Evolutionary conservation across 2,888 invertebrate species (phyloP), one percentile per base, ranked within the genome.

Genomic region (Drosophila lutescens): DNA sequence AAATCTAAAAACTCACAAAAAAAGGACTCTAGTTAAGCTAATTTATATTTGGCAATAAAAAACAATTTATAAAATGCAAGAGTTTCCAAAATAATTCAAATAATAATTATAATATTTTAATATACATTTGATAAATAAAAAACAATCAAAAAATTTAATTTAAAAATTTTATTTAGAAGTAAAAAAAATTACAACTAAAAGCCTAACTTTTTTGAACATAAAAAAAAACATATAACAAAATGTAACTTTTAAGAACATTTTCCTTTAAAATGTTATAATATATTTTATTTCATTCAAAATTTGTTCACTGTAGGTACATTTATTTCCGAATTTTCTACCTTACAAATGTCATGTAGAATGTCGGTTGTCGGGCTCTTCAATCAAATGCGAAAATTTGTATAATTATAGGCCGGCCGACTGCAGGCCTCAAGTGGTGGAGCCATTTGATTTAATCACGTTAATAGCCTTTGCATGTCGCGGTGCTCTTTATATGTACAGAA

Each of bases 401-500:
- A 87, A 89, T 89, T 89, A 81, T 72, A 77, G 74, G 67, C 59
- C 57, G 74, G n/a, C 49, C 69, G 58, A 61, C 38, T 54, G 60
- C 67, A 23, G 40, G 43, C 65, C 55, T 66, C 66, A 51, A 55
- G 74, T 57, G 46, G 17, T 36, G 32, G 41, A 62, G 62, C 70
- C 63, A 72, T 75, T 85, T 82, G 88, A 89, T 88, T 85, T 89
- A 89, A 89, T 85, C 89, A 88, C 74, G 70, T 82, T 85, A 89
- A 88, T 79, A 79, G 89, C 86, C 66, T 79, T 81, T 80, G 82
- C 82, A 82, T 82, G 82, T 88, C 86, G 83, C 75, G 46, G 56
- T 30, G n/a, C 26, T 36, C 56, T 38, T 13, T 51, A 10, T 13
- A 17, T n/a, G 23, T 17, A n/a, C 20, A 36, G 12, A 13, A 23